Evolutionary conservation across 2,888 invertebrate species (phyloP).

Genomic region (Phyllotreta cruciferae): DNA sequence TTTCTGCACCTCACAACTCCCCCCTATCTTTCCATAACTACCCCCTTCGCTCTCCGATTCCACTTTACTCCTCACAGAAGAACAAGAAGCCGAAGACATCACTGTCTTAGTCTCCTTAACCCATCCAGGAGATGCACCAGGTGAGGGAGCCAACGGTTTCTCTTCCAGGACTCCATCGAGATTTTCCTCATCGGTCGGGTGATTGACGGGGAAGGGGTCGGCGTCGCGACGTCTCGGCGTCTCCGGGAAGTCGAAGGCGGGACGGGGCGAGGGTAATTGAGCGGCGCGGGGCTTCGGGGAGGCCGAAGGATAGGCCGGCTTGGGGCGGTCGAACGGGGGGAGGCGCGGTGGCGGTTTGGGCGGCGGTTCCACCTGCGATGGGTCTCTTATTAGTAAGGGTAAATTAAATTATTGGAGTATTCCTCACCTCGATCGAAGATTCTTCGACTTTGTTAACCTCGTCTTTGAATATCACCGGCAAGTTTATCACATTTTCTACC

Average conservation of each 20-base stretch:
- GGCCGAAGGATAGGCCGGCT: no score
- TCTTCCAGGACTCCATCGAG: no score
- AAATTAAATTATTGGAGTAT: no score
- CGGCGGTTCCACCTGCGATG: slow-evolving; percentile 41
- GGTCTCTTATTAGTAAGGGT: neutral
- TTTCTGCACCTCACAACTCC: slow-evolving; percentile 50
- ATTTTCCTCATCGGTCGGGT: no score
- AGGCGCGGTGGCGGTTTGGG: no score
- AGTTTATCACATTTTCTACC: slow-evolving; percentile 39
- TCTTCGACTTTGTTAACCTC: slow-evolving; percentile 12
- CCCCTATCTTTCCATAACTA: slow-evolving; percentile 33
- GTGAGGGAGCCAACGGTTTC: no score
- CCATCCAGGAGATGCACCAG: neutral
- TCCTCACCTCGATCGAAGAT: slow-evolving; percentile 13
- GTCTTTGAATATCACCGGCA: slow-evolving; percentile 24
- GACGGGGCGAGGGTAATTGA: no score
- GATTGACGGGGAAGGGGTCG: no score
- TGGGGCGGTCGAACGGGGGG: neutral
- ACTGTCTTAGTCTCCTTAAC: slow-evolving; percentile 17
- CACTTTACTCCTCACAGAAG: slow-evolving; percentile 12
- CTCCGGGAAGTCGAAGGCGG: no score
- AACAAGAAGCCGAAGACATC: neutral
- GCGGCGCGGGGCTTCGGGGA: no score
- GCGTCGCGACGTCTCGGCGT: no score
- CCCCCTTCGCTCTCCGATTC: slow-evolving; percentile 33